Base-by-base conservation (phyloP, 2,888 invertebrate genomes). In the Himalopsyche japonica region DNA sequence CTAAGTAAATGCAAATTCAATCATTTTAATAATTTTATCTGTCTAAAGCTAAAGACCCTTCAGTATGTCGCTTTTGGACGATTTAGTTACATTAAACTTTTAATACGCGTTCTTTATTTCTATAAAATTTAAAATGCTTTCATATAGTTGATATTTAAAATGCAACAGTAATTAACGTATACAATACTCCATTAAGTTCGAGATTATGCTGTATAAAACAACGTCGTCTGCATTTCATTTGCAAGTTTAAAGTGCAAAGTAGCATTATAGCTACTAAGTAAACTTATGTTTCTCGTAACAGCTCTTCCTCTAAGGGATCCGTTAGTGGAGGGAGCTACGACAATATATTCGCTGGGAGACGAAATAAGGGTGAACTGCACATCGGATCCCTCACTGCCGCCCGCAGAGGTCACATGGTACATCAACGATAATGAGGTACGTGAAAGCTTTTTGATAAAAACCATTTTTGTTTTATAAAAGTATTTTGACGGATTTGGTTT, bases 321-420 rank as follows among this genome's bases (percentile, higher is more conserved):
- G n/a, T 37, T 85, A 43, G 86, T 87, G 27, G 87, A 86, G 49
- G 87, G 87, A 64, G 86, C 86, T 10, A 48, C 86, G 47, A 84
- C 86, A 8, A 79, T 79, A 0, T 87, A 87, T 76, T 79, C 85
- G 18, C 81, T 82, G 24, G 87, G 86, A 76, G 87, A 87, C 10
- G 86, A 87, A 48, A 87, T 87, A 24, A 57, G 85, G 48, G 79
- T 86, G 6, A 87, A 87, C 85, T 87, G 87, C 79, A 87, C 87
- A 6, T 87, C 87, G 12, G 87, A 87, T 81, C 86, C 86, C 7
- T 87, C 87, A 6, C 82, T 87, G 43, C 87, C 87, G 4, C 81
- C 86, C 30, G 86, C 87, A n/a, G 85, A 87, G 32, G 82, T 87
- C 57, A 85, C 84, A 32, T 87, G 86, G 86, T 87, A 82, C 79